Conservation (phyloP, 2,113 vertebrate genomes). For the Alexandromys fortis region DNA sequence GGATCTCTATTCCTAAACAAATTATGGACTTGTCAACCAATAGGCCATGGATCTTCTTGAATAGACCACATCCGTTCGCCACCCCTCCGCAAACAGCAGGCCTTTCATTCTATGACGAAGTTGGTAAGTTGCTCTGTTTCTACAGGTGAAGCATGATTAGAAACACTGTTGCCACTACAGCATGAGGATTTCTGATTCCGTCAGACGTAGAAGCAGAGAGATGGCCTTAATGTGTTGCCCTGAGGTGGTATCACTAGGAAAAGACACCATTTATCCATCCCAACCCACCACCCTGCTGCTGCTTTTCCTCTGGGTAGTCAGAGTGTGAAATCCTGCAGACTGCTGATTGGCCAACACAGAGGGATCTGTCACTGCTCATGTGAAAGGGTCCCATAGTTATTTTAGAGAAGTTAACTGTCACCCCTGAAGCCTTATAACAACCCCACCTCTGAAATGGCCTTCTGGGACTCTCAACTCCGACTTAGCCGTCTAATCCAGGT, state of each 20-base stretch:
- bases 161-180: not conserved
- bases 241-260: not conserved
- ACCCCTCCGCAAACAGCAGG: not conserved
- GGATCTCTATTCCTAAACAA: not conserved
- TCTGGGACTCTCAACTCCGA: not conserved
- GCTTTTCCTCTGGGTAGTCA: not conserved
- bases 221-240: not conserved
- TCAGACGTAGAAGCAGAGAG: not conserved
- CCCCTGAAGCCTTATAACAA: not conserved
- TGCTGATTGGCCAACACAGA: not conserved
- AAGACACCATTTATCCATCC: not conserved
- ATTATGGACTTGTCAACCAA: not conserved
- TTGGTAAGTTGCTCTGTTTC: not conserved
- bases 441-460: not conserved
- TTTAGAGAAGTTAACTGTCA: not conserved
- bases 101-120: not conserved
- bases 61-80: not conserved
- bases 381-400: not conserved
- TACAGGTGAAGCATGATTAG: not conserved
- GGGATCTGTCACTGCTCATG: not conserved
- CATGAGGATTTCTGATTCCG: not conserved
- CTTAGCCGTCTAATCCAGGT: not conserved
- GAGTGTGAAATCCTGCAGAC: not conserved
- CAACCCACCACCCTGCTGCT: not conserved
- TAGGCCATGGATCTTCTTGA: not conserved